Evolutionary conservation across 1,140 invertebrate genomes (phyloP).

Genomic region (Cepaea nemoralis): DNA sequence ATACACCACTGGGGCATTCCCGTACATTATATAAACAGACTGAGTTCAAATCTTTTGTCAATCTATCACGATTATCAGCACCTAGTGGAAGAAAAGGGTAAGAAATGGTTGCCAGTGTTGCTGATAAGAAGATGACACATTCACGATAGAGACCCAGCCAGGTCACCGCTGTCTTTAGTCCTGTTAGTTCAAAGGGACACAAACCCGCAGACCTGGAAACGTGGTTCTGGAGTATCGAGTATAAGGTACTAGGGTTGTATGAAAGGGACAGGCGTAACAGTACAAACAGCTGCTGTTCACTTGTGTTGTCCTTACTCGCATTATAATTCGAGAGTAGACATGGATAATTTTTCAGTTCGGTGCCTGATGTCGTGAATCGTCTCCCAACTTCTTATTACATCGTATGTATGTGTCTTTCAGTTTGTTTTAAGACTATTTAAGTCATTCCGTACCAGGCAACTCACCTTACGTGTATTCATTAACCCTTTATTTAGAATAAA

Average conservation of each 20-base stretch:
- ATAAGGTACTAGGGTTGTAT: not conserved
- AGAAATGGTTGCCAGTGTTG: not conserved
- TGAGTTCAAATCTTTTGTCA: constrained; percentile 11
- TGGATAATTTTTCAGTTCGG: not conserved
- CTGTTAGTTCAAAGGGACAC: not conserved
- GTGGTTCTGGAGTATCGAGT: not conserved
- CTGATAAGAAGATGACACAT: constrained; percentile 12
- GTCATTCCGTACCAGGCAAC: too few relatives aligned
- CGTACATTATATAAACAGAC: not conserved
- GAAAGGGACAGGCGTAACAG: not conserved
- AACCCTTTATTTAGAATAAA: too few relatives aligned
- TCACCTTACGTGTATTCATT: too few relatives aligned
- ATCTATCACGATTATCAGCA: constrained; percentile 8
- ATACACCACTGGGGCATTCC: not conserved
- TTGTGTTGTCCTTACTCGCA: not conserved
- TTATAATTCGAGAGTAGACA: not conserved
- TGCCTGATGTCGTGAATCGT: too few relatives aligned
- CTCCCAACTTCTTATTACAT: too few relatives aligned
- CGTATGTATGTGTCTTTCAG: too few relatives aligned
- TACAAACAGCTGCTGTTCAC: not conserved
- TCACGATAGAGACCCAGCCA: not conserved
- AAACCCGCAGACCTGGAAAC: not conserved
- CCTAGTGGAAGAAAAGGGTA: not conserved
- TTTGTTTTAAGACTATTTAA: too few relatives aligned
- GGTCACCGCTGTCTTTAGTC: not conserved